These are phyloP conservation scores for Anas georgica DNA, from an alignment of 2,797 vertebrate genomes.

Conservation along the genomic window DNA sequence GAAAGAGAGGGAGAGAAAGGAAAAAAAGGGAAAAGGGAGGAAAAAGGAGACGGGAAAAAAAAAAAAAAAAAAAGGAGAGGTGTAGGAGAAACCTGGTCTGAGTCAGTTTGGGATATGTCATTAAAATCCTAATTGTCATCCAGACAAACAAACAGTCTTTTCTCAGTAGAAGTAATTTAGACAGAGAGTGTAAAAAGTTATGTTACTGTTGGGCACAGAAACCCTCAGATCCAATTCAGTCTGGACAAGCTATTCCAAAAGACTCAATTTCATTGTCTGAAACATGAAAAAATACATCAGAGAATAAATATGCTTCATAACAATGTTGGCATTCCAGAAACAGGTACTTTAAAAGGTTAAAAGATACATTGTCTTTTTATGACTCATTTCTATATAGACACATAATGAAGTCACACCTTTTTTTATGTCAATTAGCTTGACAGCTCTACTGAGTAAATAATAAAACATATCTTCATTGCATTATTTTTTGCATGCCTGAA, in stretches of 20 bases:
- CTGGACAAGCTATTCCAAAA: not conserved
- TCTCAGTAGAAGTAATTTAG: not conserved
- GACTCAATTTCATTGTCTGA: not conserved
- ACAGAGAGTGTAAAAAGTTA: not conserved
- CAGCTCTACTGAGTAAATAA: not conserved
- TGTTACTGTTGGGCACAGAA: not conserved
- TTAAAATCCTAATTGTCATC: not conserved
- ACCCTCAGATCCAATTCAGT: not conserved
- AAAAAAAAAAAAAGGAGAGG: too few species aligned
- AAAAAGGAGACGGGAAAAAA: fast-evolving
- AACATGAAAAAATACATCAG: not conserved
- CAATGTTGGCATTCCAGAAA: not conserved
- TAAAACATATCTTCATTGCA: not conserved
- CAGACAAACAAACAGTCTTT: not conserved
- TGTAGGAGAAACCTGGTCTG: not conserved
- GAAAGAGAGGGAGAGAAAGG: fast-evolving
- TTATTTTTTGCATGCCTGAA: not conserved
- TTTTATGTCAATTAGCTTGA: not conserved
- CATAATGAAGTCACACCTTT: not conserved
- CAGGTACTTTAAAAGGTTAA: not conserved
- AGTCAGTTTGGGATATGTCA: not conserved
- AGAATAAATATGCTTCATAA: not conserved
- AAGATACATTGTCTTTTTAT: not conserved
- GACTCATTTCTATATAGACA: not conserved
- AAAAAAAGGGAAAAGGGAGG: fast-evolving